Evolutionary conservation across 2,113 vertebrate species (phyloP).

Genomic region (Gracilinanus agilis): DNA sequence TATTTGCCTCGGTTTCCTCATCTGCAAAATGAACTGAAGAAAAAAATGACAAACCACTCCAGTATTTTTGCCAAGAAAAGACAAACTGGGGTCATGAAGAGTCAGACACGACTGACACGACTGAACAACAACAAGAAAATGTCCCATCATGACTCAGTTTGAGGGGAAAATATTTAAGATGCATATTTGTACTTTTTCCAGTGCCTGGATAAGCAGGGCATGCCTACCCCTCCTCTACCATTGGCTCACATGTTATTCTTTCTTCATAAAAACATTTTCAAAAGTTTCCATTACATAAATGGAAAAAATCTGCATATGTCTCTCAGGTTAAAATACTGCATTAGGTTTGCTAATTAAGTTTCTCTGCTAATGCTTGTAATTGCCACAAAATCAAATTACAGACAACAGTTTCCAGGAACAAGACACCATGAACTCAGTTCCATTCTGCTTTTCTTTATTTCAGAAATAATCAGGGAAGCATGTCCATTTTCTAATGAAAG

Average conservation of each 20-base stretch:
- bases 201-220: background rate
- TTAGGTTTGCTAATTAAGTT: constrained; percentile 41
- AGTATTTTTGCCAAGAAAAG: background rate
- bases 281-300: constrained; percentile 29
- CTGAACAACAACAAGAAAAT: background rate
- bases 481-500: constrained; percentile 65
- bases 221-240: background rate
- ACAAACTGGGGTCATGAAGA: background rate
- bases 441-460: constrained; percentile 51
- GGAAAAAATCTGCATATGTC: constrained; percentile 49
- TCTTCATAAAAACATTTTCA: constrained; percentile 51
- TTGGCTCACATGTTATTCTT: constrained; percentile 42
- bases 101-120: background rate
- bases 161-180: background rate
- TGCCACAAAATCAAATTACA: constrained; percentile 73
- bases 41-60: background rate
- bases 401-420: constrained; percentile 47
- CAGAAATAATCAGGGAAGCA: constrained; percentile 44
- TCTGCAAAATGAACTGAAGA: background rate
- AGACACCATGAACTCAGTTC: background rate
- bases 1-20: background rate
- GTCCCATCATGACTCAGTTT: background rate
- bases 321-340: constrained; percentile 49
- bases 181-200: constrained; percentile 8
- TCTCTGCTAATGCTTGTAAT: constrained; percentile 58